Base-by-base conservation (phyloP, 1,140 invertebrate species). In the Acromyrmex echinatior region DNA sequence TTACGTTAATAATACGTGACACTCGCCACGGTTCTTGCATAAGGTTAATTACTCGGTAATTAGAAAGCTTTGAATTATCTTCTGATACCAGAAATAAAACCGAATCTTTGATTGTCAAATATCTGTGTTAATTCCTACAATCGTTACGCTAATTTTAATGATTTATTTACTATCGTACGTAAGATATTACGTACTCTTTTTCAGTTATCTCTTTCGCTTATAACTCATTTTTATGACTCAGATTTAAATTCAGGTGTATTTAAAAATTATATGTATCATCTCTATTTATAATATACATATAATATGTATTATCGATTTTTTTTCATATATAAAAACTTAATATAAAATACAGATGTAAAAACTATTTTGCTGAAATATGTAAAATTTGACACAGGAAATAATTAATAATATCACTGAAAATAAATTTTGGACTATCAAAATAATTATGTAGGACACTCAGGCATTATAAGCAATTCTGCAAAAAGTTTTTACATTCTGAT, bases 1-100 rank as follows among this genome's bases (percentile, higher is more conserved):
- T 79, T 66, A 68, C 77, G 56, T 74, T 60, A 84, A 74, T 74
- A 82, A 82, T 35, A 62, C 66, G 35, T 73, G 77, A 80, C 31
- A 71, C 35, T 73, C 21, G 21, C 35, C 21, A 9, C 3, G 49
- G 21, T 18, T 73, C 51, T 81, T 81, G 25, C 35, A 18, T 68
- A 81, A 56, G 51, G 51, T 71, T 81, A 81, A 81, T 71, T 56
- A 81, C 65, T 58, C 56, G 51, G 18, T 71, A 71, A 81, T 81
- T 81, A 58, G 66, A 81, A 81, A 73, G 66, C 79, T 71, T 71
- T 28, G 31, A 58, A 7, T 21, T 71, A 81, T 81, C 14, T 71
- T 58, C 49, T 31, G 21, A 12, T 12, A 25, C 45, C 45, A 16
- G 45, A 12, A 80, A 58, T 71, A 81, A 71, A 49, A 39, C 35